Evolutionary conservation across 1,140 invertebrate species (phyloP), one percentile per base, ranked within the genome.

Genomic region (Pissodes strobi): DNA sequence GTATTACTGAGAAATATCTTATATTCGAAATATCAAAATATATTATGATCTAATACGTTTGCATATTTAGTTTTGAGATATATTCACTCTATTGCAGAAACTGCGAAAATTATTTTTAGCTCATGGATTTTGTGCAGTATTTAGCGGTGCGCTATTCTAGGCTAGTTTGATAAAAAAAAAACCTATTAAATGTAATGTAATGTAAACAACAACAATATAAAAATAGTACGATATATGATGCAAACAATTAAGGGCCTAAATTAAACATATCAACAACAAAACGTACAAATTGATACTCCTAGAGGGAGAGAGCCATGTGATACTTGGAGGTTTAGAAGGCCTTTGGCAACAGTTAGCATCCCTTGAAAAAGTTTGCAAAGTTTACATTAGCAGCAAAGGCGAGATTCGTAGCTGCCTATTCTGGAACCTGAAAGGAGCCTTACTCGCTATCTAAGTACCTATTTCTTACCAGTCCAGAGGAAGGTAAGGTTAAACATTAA

Each of bases 271-370:
- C 68, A 75, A 74, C 71, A 75, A 72, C 71, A 78, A 76, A 74
- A 74, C 68, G 72, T 71, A 75, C 69, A 74, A 66, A 75, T 74
- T 72, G 70, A 75, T 74, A 76, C 68, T 74, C 73, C 70, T 76
- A 76, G 69, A 74, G 76, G 77, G 77, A 76, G 74, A 74, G 78
- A 79, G 77, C 76, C 77, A 75, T 77, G 79, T 80, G 79, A 80
- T 80, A 80, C 79, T 80, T 80, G 79, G 79, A 80, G 79, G 78
- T 64, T 80, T 76, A 74, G 71, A 73, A 73, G 72, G 73, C 74
- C 70, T 70, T 74, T 73, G 62, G 70, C 66, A 75, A 73, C 68
- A 72, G 69, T 69, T 62, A 72, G 43, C 68, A 56, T 70, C 66
- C 69, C 64, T 62, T 66, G 57, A 70, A 64, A 67, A 66, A 72